Evolutionary conservation across 2,888 invertebrate species (phyloP).

Genomic region (Netelia virgata): DNA sequence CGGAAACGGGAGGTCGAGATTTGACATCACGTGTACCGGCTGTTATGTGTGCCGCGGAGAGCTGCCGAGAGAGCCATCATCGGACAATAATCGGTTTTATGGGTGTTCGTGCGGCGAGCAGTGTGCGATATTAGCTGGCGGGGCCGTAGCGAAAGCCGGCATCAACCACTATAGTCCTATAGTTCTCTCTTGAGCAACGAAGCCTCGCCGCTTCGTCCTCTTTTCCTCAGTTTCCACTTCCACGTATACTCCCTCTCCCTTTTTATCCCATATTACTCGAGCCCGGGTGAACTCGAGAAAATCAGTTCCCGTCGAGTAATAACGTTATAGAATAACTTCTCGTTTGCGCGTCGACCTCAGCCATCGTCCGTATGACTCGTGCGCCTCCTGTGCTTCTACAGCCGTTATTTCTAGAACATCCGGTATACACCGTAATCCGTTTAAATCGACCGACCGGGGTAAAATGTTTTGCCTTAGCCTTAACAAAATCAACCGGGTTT

Average conservation of each 20-base stretch:
- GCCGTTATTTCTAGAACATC: too few relatives aligned
- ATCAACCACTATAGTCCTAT: slow-evolving; percentile 10
- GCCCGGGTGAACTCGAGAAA: slow-evolving; percentile 48
- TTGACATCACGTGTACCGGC: slow-evolving; percentile 75
- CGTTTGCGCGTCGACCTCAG: not conserved
- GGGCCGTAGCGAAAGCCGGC: slow-evolving; percentile 50
- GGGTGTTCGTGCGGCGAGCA: slow-evolving; percentile 80
- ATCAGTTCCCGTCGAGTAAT: slow-evolving; percentile 49
- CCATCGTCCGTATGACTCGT: slow-evolving; percentile 12
- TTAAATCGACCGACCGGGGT: too few relatives aligned
- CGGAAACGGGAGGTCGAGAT: slow-evolving; percentile 66
- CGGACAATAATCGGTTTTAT: slow-evolving; percentile 82
- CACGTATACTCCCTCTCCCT: slow-evolving; percentile 1
- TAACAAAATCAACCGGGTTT: too few relatives aligned
- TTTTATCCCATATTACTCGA: slow-evolving; percentile 19
- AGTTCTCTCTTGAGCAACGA: slow-evolving; percentile 4
- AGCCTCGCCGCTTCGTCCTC: slow-evolving; percentile 4
- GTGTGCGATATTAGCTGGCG: slow-evolving; percentile 78
- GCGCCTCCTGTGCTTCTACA: too few relatives aligned
- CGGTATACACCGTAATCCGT: too few relatives aligned
- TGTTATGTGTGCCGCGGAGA: slow-evolving; percentile 62
- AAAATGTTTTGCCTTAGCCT: too few relatives aligned
- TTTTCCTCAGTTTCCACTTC: slow-evolving; percentile 24
- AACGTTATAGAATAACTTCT: slow-evolving; percentile 58
- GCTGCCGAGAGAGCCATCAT: slow-evolving; percentile 76